Percentiles rank a stretch among this genome's conserved stretches.
These are phyloP conservation scores for Vireo griseus DNA, from an alignment of 2,797 vertebrate genomes.

Conservation along the genomic window DNA sequence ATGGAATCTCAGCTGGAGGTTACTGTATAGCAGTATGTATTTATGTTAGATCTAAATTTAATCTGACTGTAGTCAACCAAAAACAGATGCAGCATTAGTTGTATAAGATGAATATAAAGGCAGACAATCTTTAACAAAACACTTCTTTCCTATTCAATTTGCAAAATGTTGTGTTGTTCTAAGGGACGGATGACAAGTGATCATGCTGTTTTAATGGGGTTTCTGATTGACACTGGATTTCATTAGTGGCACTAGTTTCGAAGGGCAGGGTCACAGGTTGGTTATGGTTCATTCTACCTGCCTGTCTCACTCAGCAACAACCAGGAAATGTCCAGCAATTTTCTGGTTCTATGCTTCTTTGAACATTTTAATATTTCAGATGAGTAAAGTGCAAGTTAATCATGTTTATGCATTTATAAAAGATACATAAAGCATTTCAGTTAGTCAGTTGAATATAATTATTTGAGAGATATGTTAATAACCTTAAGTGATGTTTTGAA, in stretches of 20 bases:
- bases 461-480: slow-evolving; percentile 49
- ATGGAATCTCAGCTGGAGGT: background rate
- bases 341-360: slow-evolving; percentile 40
- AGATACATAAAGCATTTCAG: slow-evolving; percentile 30
- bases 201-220: background rate
- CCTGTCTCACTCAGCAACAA: background rate
- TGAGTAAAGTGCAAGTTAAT: slow-evolving; percentile 54
- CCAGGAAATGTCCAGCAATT: slow-evolving; percentile 41
- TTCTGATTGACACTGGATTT: slow-evolving; percentile 21
- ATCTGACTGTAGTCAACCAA: background rate
- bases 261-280: slow-evolving; percentile 1
- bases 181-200: background rate
- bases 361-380: slow-evolving; percentile 33
- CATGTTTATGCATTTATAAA: slow-evolving; percentile 59
- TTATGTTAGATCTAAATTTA: slow-evolving; percentile 7
- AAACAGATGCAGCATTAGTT: background rate
- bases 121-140: background rate
- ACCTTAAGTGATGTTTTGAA: slow-evolving; percentile 59
- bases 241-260: slow-evolving; percentile 13
- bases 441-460: slow-evolving; percentile 33
- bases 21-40: background rate
- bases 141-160: background rate
- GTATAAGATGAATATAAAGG: background rate
- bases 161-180: background rate
- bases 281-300: slow-evolving; percentile 31